These are phyloP conservation scores for Decapterus maruadsi DNA, from an alignment of 2,797 vertebrate genomes.

Conservation along the genomic window DNA sequence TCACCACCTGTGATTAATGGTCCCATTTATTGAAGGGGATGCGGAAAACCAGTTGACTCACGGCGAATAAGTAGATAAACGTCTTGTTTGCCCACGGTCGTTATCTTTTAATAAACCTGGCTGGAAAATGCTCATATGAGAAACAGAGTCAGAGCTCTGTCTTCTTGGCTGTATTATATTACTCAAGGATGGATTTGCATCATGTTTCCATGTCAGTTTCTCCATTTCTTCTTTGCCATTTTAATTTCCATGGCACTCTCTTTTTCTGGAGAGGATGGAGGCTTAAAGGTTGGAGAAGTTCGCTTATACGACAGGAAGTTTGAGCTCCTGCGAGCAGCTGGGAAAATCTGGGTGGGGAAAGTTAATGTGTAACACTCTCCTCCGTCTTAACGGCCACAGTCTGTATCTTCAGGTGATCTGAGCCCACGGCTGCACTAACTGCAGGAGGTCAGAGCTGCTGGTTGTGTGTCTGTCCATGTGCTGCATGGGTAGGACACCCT, in stretches of 20 bases:
- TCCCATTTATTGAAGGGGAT: conserved; percentile 10
- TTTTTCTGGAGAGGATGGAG: conserved; percentile 43
- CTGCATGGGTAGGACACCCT: conserved; percentile 12
- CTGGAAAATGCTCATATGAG: conserved; percentile 44
- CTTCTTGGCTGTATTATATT: conserved; percentile 37
- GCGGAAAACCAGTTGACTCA: conserved; percentile 33
- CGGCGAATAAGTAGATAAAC: conserved; percentile 36
- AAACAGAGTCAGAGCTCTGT: conserved; percentile 9
- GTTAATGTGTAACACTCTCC: conserved; percentile 75
- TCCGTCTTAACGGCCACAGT: conserved; percentile 39
- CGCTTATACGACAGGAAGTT: conserved; percentile 50
- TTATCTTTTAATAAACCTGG: conserved; percentile 29
- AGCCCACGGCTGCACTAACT: neutral
- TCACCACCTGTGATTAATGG: conserved; percentile 6
- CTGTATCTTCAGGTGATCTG: neutral
- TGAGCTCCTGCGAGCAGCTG: conserved; percentile 45
- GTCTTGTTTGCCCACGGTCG: conserved; percentile 4
- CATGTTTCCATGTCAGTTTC: conserved; percentile 69
- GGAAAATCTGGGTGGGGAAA: conserved; percentile 70
- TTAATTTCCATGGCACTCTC: conserved; percentile 40
- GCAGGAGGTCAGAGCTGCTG: conserved; percentile 4
- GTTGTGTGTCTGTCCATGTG: conserved; percentile 4
- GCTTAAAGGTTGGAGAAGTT: conserved; percentile 33
- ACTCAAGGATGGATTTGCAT: conserved; percentile 63
- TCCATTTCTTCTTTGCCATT: conserved; percentile 43